Evolutionary conservation across 2,888 invertebrate genomes (phyloP).

Genomic region (Panorpa germanica): DNA sequence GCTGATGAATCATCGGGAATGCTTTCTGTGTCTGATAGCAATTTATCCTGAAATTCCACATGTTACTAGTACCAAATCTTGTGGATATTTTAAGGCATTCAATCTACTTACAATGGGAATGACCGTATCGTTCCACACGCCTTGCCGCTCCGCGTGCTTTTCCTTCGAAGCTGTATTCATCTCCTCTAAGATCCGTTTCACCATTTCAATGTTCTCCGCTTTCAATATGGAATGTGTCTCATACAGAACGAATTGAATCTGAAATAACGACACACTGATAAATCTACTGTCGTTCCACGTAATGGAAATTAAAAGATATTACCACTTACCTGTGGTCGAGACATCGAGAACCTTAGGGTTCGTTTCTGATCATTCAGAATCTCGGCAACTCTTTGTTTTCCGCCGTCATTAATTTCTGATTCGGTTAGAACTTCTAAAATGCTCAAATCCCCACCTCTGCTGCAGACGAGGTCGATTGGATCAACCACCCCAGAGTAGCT

Average conservation of each 20-base stretch:
- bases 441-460: conserved; percentile 55
- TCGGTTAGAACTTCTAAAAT: conserved; percentile 56
- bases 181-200: conserved; percentile 42
- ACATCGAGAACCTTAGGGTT: conserved; percentile 53
- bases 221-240: conserved; percentile 63
- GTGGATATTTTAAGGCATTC: no score
- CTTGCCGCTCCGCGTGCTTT: conserved; percentile 34
- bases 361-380: conserved; percentile 57
- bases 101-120: no score
- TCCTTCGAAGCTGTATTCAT: conserved; percentile 51
- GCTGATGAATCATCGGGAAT: no score
- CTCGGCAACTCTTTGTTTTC: conserved; percentile 37
- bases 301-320: background rate
- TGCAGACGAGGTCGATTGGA: conserved; percentile 64
- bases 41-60: no score
- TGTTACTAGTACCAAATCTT: no score
- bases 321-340: conserved; percentile 46
- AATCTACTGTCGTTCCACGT: background rate
- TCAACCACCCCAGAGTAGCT: conserved; percentile 64
- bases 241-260: conserved; percentile 63
- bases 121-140: conserved; percentile 9
- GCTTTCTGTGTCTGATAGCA: no score
- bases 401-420: conserved; percentile 39
- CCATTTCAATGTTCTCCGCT: conserved; percentile 57
- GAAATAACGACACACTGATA: conserved; percentile 12